A percentile compares a stretch with the other conserved stretches of the same genome.
phyloP scores from a whole-genome alignment of 2,888 invertebrate species.

The Euzetes globulus region DNA sequence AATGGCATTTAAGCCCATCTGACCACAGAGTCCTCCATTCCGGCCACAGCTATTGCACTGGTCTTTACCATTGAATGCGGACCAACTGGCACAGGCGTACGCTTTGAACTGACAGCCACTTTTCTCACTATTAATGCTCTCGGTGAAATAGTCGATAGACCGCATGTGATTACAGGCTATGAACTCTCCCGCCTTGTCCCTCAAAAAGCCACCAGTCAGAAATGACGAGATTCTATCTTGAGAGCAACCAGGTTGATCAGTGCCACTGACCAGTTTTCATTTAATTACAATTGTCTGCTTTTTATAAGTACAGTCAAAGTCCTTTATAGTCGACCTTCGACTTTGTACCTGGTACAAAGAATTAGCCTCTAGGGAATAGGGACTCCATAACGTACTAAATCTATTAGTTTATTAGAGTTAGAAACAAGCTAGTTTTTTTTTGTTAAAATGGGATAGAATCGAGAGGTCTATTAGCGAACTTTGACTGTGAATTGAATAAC shows the following conservation, averaged over 20 bases:
- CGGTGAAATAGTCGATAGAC: slow-evolving; percentile 46
- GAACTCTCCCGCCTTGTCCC: slow-evolving; percentile 31
- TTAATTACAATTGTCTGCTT: no score
- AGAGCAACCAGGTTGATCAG: slow-evolving; percentile 7
- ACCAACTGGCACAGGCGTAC: background rate
- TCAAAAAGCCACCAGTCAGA: background rate
- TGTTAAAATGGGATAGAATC: no score
- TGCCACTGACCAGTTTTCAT: no score
- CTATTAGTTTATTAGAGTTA: no score
- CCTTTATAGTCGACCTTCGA: no score
- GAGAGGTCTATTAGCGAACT: no score
- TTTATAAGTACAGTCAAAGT: no score
- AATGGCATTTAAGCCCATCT: background rate
- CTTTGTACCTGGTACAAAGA: no score
- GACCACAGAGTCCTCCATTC: background rate
- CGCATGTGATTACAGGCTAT: slow-evolving; percentile 37
- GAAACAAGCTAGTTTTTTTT: no score
- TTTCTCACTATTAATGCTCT: background rate
- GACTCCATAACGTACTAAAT: no score
- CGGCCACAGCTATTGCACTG: background rate
- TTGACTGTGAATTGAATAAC: background rate
- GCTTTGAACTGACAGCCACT: background rate
- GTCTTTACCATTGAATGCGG: background rate
- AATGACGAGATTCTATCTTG: background rate
- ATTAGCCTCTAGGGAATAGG: no score